phyloP scores from a whole-genome alignment of 2,888 invertebrate species.

The Urechis unicinctus region DNA sequence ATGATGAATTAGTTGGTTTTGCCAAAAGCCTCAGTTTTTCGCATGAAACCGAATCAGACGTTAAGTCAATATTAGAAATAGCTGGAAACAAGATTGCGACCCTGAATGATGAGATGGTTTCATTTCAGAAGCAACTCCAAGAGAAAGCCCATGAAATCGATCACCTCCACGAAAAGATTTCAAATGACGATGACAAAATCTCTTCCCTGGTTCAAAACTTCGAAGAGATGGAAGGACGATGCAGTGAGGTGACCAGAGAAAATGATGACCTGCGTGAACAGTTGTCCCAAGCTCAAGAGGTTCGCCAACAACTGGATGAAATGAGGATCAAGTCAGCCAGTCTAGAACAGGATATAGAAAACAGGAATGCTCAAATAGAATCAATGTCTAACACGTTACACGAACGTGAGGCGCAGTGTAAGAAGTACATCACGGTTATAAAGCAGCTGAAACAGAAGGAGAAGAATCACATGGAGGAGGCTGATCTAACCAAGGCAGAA shows the following conservation, averaged over 20 bases:
- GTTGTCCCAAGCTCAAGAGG: not conserved
- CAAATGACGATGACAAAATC: not conserved
- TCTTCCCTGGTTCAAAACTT: not conserved
- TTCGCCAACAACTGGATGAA: not conserved
- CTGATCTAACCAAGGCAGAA: not conserved
- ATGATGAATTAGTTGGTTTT: too few species aligned
- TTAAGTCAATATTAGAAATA: too few species aligned
- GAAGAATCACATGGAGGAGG: conserved; percentile 1
- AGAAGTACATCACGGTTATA: conserved; percentile 9
- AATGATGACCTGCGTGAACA: conserved; percentile 11
- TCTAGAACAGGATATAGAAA: not conserved
- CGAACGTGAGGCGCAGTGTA: conserved; percentile 7
- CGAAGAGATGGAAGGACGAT: not conserved
- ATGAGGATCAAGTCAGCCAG: not conserved
- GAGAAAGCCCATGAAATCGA: not conserved
- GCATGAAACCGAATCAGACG: too few species aligned
- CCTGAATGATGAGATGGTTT: not conserved
- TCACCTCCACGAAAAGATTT: not conserved
- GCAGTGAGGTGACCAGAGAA: conserved; percentile 28
- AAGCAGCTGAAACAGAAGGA: conserved; percentile 10
- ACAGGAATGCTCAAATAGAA: not conserved
- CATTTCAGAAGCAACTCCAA: not conserved
- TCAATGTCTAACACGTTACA: not conserved
- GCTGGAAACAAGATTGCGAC: not conserved
- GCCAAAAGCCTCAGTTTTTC: too few species aligned